Evolutionary conservation across 1,140 invertebrate genomes (phyloP).

Genomic region (Drosophila jambulina): DNA sequence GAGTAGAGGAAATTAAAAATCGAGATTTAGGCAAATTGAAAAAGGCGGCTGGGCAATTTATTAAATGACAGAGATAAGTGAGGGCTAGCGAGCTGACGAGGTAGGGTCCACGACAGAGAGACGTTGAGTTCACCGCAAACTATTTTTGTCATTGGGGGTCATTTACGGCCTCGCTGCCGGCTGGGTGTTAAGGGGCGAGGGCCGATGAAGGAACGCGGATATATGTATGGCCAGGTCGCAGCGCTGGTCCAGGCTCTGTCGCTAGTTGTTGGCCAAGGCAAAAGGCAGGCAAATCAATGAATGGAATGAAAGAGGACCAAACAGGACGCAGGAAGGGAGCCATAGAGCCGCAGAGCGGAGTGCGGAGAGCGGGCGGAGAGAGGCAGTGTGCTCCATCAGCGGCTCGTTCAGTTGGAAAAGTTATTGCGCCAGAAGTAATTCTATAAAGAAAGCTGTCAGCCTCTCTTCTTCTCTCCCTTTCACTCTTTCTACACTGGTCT

Average conservation of each 20-base stretch:
- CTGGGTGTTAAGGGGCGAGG: slow-evolving; percentile 27
- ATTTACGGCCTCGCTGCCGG: slow-evolving; percentile 26
- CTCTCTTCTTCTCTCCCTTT: slow-evolving; percentile 11
- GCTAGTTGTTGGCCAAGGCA: slow-evolving; percentile 64
- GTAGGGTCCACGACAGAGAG: neutral
- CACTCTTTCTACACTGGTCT: neutral
- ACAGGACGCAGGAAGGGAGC: slow-evolving; percentile 13
- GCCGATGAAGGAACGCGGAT: neutral
- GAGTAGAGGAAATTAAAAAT: slow-evolving; percentile 21
- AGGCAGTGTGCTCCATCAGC: slow-evolving; percentile 70
- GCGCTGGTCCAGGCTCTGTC: slow-evolving; percentile 16
- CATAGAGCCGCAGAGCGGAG: slow-evolving; percentile 1
- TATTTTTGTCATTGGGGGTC: slow-evolving; percentile 41
- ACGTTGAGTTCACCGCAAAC: slow-evolving; percentile 38
- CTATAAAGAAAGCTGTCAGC: slow-evolving; percentile 76
- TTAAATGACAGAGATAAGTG: slow-evolving; percentile 33
- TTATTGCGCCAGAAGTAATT: slow-evolving; percentile 83
- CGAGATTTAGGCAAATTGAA: slow-evolving; percentile 39
- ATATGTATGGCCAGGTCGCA: slow-evolving; percentile 34
- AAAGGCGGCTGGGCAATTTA: slow-evolving; percentile 18
- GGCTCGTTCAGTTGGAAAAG: slow-evolving; percentile 77
- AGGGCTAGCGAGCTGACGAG: neutral
- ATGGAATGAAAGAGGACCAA: slow-evolving; percentile 48
- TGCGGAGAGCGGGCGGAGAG: slow-evolving; percentile 21
- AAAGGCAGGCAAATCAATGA: slow-evolving; percentile 77